Percentiles rank a stretch among this genome's conserved stretches.
These are phyloP conservation scores for Neodiprion virginianus DNA, from an alignment of 1,140 invertebrate genomes.

Conservation along the genomic window DNA sequence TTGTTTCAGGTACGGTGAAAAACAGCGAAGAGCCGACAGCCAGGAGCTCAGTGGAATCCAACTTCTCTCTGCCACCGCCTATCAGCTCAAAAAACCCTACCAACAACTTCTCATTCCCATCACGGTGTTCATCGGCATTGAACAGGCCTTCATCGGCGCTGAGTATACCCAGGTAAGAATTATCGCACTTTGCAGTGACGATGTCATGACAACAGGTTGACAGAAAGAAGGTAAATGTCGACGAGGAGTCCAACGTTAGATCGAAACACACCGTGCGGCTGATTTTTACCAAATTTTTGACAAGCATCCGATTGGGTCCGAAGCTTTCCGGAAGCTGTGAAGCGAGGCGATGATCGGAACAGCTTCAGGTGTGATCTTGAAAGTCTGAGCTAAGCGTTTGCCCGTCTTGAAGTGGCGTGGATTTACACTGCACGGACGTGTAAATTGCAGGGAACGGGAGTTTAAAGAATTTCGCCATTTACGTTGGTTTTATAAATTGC, in stretches of 20 bases:
- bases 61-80: conserved; percentile 86
- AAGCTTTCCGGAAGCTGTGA: no score
- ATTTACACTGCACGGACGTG: no score
- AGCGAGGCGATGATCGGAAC: no score
- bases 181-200: not conserved
- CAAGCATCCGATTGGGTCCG: no score
- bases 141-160: conserved; percentile 94
- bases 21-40: conserved; percentile 73
- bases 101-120: conserved; percentile 94
- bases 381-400: no score
- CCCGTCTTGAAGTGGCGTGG: no score
- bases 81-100: conserved; percentile 88
- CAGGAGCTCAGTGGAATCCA: conserved; percentile 79
- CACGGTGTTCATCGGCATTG: conserved; percentile 96
- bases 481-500: not conserved
- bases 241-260: not conserved
- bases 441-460: not conserved
- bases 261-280: not conserved
- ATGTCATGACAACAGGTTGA: no score
- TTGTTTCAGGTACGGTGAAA: conserved; percentile 77
- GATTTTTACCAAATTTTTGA: no score
- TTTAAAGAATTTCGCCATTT: not conserved
- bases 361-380: no score
- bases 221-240: no score
- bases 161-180: conserved; percentile 87